Conservation (phyloP, 2,113 vertebrate species). For the Stegastes partitus region DNA sequence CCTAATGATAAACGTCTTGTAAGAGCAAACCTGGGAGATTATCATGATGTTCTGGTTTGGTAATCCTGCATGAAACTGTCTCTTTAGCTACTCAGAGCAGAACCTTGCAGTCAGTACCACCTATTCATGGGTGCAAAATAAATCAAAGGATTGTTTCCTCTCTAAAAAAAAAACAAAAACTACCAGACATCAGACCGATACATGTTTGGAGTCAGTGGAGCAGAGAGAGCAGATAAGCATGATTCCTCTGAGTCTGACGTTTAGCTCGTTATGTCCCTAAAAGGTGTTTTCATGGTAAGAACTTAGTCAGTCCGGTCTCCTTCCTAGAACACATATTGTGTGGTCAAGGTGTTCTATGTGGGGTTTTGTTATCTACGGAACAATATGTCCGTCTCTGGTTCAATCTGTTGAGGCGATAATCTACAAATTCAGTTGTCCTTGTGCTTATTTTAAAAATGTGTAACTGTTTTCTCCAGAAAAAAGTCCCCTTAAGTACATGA, state of each 20-base stretch:
- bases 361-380: background rate
- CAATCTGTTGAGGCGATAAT: background rate
- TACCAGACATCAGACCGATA: constrained; percentile 22
- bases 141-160: constrained; percentile 46
- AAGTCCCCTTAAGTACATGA: constrained; percentile 7
- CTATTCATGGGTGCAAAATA: constrained; percentile 8
- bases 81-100: background rate
- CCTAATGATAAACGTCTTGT: too few relatives aligned
- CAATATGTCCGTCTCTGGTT: background rate
- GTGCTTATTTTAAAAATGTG: background rate
- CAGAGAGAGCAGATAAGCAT: constrained; percentile 62
- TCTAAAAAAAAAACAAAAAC: constrained; percentile 11
- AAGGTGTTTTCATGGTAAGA: constrained; percentile 15
- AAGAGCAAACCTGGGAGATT: too few relatives aligned
- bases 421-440: background rate
- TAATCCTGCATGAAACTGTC: background rate
- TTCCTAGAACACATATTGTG: constrained; percentile 31
- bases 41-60: background rate
- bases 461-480: background rate
- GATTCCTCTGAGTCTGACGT: constrained; percentile 46
- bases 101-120: background rate
- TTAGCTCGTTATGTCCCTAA: constrained; percentile 51
- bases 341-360: background rate
- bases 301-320: constrained; percentile 33
- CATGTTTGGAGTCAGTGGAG: constrained; percentile 47